Evolutionary conservation across 2,888 invertebrate species (phyloP), one percentile per base, ranked within the genome.

Genomic region (Dynastes grantii): DNA sequence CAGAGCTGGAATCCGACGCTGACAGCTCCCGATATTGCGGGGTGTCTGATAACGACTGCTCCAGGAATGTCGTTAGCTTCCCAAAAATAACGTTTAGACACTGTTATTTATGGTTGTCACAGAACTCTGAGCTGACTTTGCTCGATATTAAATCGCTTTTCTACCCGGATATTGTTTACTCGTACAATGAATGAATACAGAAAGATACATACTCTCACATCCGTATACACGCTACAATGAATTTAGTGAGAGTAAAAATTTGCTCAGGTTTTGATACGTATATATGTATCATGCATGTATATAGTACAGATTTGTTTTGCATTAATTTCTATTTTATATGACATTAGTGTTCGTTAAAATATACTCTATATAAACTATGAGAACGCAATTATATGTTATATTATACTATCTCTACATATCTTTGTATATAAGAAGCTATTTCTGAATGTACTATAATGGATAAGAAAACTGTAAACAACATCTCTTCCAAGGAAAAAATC

Each of bases 11-110:
- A 86, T 85, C 85, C 85, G 83, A 85, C 85, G 83, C 83, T 84
- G 85, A 84, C 84, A 84, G 84, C 84, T 82, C 83, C 84, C 86
- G 87, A 87, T 87, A 87, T 87, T 87, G 87, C 87, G 85, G 85
- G 85, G 84, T 82, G 83, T 83, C 83, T 83, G 82, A 83, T 82
- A 83, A 83, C 83, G 83, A 83, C 83, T 83, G 87, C 86, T 87
- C 85, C 86, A 86, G 88, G 89, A 88, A 89, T 88, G 88, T 88
- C 88, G 88, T 88, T 89, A 88, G 88, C 88, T 88, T 86, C 87
- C 88, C 88, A 88, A 88, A 89, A 88, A 88, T 89, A 88, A 89
- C 88, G 86, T 87, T 88, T 87, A 87, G 87, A 87, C 87, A 87
- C 85, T 84, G 88, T 88, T 88, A 88, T 88, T 88, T 88, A 88